These are phyloP conservation scores for Oreonectes daqikongensis DNA, from an alignment of 2,797 vertebrate species.

Conservation along the genomic window DNA sequence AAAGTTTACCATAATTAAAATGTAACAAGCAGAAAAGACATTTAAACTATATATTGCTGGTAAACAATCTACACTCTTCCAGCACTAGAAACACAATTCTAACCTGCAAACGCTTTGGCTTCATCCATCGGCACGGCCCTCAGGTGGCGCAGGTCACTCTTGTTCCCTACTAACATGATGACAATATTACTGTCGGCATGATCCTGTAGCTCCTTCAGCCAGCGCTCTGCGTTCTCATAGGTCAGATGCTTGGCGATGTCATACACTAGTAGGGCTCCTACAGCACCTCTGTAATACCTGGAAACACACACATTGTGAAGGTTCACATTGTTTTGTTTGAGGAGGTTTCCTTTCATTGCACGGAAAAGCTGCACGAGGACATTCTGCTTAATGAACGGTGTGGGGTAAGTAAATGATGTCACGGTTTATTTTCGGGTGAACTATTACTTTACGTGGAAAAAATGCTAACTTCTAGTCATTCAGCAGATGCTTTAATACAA, in stretches of 20 bases:
- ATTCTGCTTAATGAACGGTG: too few species aligned
- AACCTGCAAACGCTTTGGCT: constrained; percentile 82
- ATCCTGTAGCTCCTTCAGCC: constrained; percentile 89
- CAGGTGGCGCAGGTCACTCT: constrained; percentile 85
- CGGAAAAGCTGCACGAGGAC: too few species aligned
- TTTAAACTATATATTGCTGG: neutral
- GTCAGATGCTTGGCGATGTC: constrained; percentile 91
- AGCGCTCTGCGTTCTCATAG: constrained; percentile 86
- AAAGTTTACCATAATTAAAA: neutral
- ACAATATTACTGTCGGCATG: constrained; percentile 86
- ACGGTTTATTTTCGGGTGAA: neutral
- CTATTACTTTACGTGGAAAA: neutral
- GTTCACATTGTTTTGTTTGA: too few species aligned
- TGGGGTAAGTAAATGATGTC: neutral
- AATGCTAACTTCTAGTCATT: neutral
- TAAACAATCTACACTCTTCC: neutral
- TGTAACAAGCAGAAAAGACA: neutral
- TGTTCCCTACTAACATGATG: constrained; percentile 90
- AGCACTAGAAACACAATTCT: neutral
- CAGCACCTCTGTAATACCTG: constrained; percentile 86
- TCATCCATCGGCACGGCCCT: constrained; percentile 84
- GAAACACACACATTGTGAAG: neutral
- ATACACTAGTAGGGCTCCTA: constrained; percentile 85
- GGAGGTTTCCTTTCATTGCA: neutral
- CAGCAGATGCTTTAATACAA: neutral